phyloP scores from a whole-genome alignment of 2,113 vertebrate species.

The Ceuthmochares aereus region DNA sequence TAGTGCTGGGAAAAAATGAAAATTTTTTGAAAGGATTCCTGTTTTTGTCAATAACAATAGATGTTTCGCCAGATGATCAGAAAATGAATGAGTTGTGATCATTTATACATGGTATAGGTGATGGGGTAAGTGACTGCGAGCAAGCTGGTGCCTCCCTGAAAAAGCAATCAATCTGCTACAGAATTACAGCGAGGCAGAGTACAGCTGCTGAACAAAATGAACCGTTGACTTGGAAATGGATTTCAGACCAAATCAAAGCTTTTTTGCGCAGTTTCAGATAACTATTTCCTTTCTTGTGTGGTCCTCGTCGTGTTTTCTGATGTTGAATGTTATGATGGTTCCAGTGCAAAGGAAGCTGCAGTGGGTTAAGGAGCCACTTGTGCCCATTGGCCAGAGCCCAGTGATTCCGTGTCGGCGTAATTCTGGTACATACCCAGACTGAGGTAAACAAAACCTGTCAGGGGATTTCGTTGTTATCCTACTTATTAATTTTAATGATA shows the following conservation, averaged over 20 bases:
- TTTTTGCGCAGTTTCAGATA: not conserved
- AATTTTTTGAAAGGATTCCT: not conserved
- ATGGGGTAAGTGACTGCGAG: not conserved
- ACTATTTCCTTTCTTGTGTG: not conserved
- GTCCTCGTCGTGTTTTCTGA: not conserved
- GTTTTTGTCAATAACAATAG: not conserved
- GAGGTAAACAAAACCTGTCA: not conserved
- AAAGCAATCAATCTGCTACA: not conserved
- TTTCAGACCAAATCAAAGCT: not conserved
- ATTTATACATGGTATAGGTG: accelerated
- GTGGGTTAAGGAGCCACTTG: accelerated
- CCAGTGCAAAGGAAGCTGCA: accelerated
- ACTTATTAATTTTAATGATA: slow-evolving; percentile 47
- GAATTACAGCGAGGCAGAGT: not conserved
- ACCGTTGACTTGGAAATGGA: not conserved
- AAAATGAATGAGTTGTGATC: not conserved
- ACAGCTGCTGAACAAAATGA: not conserved
- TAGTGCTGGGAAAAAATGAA: not conserved
- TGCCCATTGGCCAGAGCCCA: not conserved
- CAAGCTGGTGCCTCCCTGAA: not conserved
- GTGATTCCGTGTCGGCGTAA: not conserved
- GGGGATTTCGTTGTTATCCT: slow-evolving; percentile 42
- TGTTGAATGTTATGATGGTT: not conserved
- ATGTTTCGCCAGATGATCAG: not conserved
- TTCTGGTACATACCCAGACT: slow-evolving; percentile 8